Evolutionary conservation across 1,140 invertebrate genomes (phyloP).

Genomic region (Metaphire vulgaris): DNA sequence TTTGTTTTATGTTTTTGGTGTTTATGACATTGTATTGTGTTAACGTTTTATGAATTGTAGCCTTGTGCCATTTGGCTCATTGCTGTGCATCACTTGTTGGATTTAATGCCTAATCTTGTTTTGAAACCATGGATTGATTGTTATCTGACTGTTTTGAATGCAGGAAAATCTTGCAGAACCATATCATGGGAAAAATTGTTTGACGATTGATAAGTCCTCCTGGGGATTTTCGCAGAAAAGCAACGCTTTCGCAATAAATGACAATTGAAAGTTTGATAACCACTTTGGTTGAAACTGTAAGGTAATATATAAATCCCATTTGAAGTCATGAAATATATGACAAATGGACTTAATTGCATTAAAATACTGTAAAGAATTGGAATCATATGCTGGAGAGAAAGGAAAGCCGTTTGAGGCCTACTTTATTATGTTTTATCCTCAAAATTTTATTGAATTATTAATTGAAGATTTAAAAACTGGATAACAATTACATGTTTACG

Average conservation of each 20-base stretch:
- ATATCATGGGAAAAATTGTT: conserved; percentile 56
- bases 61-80: too few species aligned
- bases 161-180: conserved; percentile 34
- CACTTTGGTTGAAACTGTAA: conserved; percentile 66
- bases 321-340: too few species aligned
- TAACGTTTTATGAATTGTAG: too few species aligned
- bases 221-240: conserved; percentile 63
- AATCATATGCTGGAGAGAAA: background rate
- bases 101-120: background rate
- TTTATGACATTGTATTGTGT: too few species aligned
- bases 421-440: background rate
- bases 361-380: background rate
- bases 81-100: too few species aligned
- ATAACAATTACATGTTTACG: too few species aligned
- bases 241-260: conserved; percentile 63
- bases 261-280: conserved; percentile 64
- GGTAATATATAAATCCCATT: conserved; percentile 15
- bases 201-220: conserved; percentile 76
- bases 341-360: too few species aligned
- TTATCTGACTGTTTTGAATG: too few species aligned
- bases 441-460: background rate
- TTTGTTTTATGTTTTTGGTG: too few species aligned
- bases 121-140: background rate
- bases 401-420: background rate
- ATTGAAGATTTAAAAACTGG: too few species aligned